Conservation (phyloP, 2,888 invertebrate species). For the Chaitophorus viminalis region DNA sequence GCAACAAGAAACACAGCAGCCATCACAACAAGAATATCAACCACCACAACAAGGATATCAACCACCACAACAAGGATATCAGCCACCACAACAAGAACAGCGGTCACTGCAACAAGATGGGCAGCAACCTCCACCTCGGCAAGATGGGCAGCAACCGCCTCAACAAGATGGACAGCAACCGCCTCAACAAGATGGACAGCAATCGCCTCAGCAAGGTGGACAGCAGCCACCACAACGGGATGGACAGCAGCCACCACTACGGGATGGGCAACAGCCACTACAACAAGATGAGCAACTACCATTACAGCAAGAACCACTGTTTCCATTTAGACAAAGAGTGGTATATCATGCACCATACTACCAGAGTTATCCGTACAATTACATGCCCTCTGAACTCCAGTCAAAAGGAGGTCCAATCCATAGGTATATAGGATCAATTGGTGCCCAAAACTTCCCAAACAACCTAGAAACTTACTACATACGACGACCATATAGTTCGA, state of each 20-base stretch:
- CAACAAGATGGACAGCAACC: not conserved
- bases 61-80: not conserved
- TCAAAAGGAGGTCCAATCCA: not conserved
- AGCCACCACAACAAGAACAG: not conserved
- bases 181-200: not conserved
- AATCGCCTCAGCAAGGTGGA: not conserved
- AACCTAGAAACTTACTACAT: not conserved
- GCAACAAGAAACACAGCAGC: not conserved
- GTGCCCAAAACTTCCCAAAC: not conserved
- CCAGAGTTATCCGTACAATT: not conserved
- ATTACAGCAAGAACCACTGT: not conserved
- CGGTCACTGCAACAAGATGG: not conserved
- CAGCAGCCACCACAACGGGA: not conserved
- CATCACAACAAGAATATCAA: not conserved
- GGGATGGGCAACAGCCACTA: not conserved
- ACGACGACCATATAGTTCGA: not conserved
- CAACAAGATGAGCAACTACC: not conserved
- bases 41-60: not conserved
- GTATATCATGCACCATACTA: not conserved
- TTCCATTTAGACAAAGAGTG: not conserved
- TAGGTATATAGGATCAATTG: not conserved
- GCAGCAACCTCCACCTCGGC: not conserved
- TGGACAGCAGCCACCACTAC: not conserved
- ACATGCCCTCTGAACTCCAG: not conserved
- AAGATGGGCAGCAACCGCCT: not conserved